Base-by-base conservation (phyloP, 2,113 vertebrate species). In the Bubo bubo region DNA sequence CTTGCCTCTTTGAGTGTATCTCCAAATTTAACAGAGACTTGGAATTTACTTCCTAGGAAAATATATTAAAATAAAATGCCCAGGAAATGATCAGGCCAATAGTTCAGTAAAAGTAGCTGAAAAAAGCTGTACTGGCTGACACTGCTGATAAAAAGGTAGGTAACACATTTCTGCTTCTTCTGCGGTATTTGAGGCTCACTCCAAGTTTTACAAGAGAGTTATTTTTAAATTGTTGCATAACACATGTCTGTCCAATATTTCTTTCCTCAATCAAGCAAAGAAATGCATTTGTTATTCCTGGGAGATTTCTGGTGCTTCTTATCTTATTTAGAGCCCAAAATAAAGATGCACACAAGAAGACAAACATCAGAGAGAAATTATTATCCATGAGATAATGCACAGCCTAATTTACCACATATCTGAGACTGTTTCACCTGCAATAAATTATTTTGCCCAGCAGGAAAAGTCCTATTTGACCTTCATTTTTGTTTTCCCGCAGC, bases 191-290 rank as follows among this genome's bases (percentile, higher is more conserved):
- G 93, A 96, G 86, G 94, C 79, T 94, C 89, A 77, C 80, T 95
- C 96, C 95, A 97, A 95, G 85, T 95, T 96, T 96, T 95, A 94
- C 93, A 95, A 96, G 87, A 47, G 90, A 94, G 95, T 95, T 97
- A 97, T 97, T 97, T 97, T 97, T 95, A 94, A 96, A 88, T 91
- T 59, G 91, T 96, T 97, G 94, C 96, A 97, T 96, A 97, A 97
- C 97, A 93, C 88, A 93, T 89, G 95, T 94, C 95, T 96, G 95
- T 93, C 95, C 93, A 96, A 96, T 94, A 97, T 90, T 96, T 96
- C 86, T 96, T 93, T 95, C 93, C 87, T 95, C 95, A 94, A 84
- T 97, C 95, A 95, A 96, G 94, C 86, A 95, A 96, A 97, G 93
- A 95, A 96, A 97, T 90, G 79, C 95, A 95, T 97, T 97, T 96